phyloP scores from a whole-genome alignment of 2,113 vertebrate genomes.

The Labeo catla region DNA sequence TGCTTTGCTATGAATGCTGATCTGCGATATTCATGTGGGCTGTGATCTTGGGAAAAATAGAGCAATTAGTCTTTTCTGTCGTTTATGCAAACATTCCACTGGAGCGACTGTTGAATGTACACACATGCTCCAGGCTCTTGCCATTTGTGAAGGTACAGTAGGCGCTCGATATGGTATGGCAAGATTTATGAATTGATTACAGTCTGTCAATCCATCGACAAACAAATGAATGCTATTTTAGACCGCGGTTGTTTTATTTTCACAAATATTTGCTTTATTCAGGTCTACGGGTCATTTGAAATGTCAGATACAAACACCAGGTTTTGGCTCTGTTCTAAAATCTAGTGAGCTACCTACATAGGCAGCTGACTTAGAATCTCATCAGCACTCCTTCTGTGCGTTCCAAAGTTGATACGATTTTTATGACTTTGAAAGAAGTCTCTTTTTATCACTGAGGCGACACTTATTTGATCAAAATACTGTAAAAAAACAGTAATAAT shows the following conservation, averaged over 20 bases:
- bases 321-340: not conserved
- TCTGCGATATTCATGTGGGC: not conserved
- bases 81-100: constrained; percentile 29
- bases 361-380: not conserved
- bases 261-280: not conserved
- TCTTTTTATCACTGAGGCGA: not conserved
- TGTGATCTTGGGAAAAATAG: constrained; percentile 15
- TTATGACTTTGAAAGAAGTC: too few relatives aligned
- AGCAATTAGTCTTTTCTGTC: constrained; percentile 43
- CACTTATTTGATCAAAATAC: not conserved
- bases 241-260: not conserved
- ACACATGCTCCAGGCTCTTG: not conserved
- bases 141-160: constrained; percentile 14
- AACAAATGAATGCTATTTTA: not conserved
- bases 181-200: not conserved
- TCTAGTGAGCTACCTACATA: not conserved
- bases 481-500: not conserved
- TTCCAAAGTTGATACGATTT: too few relatives aligned
- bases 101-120: constrained; percentile 21
- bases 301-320: not conserved
- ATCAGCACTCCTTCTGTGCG: too few relatives aligned
- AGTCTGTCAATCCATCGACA: not conserved
- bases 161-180: not conserved
- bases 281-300: not conserved
- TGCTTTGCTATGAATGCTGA: constrained; percentile 28